Evolutionary conservation across 1,140 invertebrate genomes (phyloP).

Genomic region (Orchestia grillus): DNA sequence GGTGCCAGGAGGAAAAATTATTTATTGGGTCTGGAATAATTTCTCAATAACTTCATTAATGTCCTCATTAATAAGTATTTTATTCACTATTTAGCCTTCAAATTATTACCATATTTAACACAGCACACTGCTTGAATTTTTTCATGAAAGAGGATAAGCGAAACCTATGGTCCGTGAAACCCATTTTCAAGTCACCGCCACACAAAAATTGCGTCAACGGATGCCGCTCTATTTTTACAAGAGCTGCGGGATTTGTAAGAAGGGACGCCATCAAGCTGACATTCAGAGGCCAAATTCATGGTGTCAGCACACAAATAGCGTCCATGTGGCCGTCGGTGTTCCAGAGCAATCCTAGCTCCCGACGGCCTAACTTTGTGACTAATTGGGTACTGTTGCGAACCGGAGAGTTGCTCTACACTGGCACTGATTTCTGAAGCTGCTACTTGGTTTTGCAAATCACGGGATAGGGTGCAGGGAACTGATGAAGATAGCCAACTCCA

Average conservation of each 20-base stretch:
- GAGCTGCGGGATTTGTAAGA: background rate
- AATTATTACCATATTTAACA: background rate
- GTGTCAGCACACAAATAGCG: background rate
- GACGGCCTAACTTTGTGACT: conserved; percentile 31
- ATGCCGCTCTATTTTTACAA: background rate
- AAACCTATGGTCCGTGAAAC: background rate
- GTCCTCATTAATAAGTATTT: background rate
- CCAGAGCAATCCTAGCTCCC: conserved; percentile 9
- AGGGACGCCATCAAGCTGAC: background rate
- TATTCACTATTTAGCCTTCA: background rate
- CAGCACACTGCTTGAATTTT: background rate
- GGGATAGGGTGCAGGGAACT: background rate
- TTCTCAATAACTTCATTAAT: background rate
- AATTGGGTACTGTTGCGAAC: conserved; percentile 17
- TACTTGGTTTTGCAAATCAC: conserved; percentile 46
- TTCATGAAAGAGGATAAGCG: too few species aligned
- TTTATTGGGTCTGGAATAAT: background rate
- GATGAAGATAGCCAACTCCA: conserved; percentile 3
- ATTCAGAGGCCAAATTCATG: background rate
- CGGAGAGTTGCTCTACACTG: background rate
- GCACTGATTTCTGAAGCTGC: conserved; percentile 17
- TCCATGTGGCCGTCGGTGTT: background rate
- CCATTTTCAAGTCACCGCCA: background rate
- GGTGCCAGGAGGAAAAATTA: background rate
- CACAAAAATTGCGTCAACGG: background rate